Base-by-base conservation (phyloP, 1,140 invertebrate species). In the Drosophila yakuba region DNA sequence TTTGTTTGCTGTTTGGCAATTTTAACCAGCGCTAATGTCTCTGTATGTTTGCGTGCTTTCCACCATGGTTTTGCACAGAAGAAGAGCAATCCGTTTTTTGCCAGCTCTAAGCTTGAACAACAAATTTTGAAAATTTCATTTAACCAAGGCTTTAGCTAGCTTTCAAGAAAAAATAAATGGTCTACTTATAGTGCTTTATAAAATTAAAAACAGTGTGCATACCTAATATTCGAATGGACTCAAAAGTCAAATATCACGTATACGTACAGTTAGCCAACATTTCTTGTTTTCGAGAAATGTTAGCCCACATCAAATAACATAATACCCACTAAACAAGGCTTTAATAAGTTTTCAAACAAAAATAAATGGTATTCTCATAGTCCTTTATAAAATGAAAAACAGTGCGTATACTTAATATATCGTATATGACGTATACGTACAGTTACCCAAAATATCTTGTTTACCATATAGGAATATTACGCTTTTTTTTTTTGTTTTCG, bases 21-120 rank as follows among this genome's bases (percentile, higher is more conserved):
- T 88, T 83, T 77, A 83, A 89, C 83, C 84, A 73, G 55, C 67
- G 56, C 72, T 74, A 79, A 82, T 76, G 63, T 66, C 62, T 25
- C 50, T 44, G 50, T 61, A 48, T 64, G 45, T 66, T 51, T 45
- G 66, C 25, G 50, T 11, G 32, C 35, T 39, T 15, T 35, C 56
- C 43, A 38, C 38, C 54, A 57, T 52, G 61, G 59, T 10, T 62
- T 44, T 63, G 38, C 14, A 17, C 15, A 12, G 45, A 41, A 51
- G 43, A 63, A 56, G 48, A 75, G 54, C 54, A 38, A 54, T 66
- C 35, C 36, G 52, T 44, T 71, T 45, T 72, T 52, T 17, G 32
- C 8, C 17, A n/a, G 28, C 47, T 25, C 28, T 20, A 66, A 66
- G 45, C 47, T 66, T 66, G 20, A 20, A 36, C 36, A 20, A 23